Conservation (phyloP, 2,113 vertebrate species). For the Pollimyrus isidori region DNA sequence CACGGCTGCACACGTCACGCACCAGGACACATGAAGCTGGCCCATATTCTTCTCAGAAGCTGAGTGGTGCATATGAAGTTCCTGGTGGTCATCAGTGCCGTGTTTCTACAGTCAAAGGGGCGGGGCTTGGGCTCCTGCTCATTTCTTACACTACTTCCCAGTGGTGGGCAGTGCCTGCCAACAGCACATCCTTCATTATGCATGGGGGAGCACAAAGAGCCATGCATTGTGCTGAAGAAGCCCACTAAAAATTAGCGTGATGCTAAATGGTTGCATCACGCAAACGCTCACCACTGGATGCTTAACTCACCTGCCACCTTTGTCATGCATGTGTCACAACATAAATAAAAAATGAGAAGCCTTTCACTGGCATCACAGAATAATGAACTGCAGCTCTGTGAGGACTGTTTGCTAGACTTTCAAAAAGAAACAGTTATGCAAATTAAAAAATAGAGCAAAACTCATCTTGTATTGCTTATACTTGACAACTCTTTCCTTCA, state of each 20-base stretch:
- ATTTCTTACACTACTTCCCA: background rate
- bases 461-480: background rate
- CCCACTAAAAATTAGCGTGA: background rate
- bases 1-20: background rate
- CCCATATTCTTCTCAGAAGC: background rate
- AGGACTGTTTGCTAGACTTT: background rate
- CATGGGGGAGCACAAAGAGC: background rate
- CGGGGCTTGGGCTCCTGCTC: background rate
- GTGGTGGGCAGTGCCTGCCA: background rate
- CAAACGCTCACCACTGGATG: background rate
- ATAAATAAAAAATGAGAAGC: constrained; percentile 13
- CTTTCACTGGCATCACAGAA: background rate
- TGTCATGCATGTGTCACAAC: background rate
- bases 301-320: background rate
- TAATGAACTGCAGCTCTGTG: background rate
- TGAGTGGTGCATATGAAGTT: background rate
- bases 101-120: background rate
- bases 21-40: background rate
- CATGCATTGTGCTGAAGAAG: background rate
- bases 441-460: background rate
- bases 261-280: background rate
- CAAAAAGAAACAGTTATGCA: background rate
- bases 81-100: background rate
- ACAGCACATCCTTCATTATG: background rate
- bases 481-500: background rate